A percentile compares a stretch with the other conserved stretches of the same genome.
Conservation (phyloP, 2,888 invertebrate species). For the Stenoptilia bipunctidactyla region DNA sequence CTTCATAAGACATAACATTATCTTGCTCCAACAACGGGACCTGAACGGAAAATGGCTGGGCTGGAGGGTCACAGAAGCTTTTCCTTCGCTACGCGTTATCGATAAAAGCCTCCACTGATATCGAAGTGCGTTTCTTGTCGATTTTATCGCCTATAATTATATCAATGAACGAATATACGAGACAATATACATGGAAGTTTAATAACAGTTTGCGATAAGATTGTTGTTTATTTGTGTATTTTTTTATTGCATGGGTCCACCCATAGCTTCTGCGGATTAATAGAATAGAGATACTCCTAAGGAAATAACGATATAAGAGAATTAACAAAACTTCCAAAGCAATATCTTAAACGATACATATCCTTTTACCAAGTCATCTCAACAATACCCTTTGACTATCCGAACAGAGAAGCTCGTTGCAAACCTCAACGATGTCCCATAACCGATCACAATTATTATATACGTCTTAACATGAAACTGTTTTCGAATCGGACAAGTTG, state of each 20-base stretch:
- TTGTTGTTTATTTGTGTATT: slow-evolving; percentile 5
- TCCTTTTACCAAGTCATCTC: too few relatives aligned
- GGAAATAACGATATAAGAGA: too few relatives aligned
- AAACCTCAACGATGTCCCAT: too few relatives aligned
- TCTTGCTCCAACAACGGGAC: neutral
- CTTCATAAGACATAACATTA: neutral
- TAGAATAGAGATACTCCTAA: too few relatives aligned
- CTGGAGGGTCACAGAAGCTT: neutral
- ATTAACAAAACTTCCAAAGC: too few relatives aligned
- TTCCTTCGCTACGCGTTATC: slow-evolving; percentile 14
- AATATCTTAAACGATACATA: too few relatives aligned
- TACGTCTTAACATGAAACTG: too few relatives aligned
- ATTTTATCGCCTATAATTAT: slow-evolving; percentile 38
- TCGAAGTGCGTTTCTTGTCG: slow-evolving; percentile 26
- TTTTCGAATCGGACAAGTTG: too few relatives aligned
- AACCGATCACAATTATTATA: too few relatives aligned
- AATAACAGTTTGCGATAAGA: slow-evolving; percentile 14
- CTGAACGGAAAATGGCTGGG: neutral
- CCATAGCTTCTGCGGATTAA: too few relatives aligned
- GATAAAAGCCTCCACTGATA: slow-evolving; percentile 25
- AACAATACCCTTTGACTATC: too few relatives aligned
- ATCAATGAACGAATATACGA: slow-evolving; percentile 22
- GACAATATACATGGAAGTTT: slow-evolving; percentile 22
- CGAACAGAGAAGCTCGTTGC: slow-evolving; percentile 1
- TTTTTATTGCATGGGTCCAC: too few relatives aligned